Evolutionary conservation across 2,113 vertebrate species (phyloP), one percentile per base, ranked within the genome.

Genomic region (Myrmecobius fasciatus): DNA sequence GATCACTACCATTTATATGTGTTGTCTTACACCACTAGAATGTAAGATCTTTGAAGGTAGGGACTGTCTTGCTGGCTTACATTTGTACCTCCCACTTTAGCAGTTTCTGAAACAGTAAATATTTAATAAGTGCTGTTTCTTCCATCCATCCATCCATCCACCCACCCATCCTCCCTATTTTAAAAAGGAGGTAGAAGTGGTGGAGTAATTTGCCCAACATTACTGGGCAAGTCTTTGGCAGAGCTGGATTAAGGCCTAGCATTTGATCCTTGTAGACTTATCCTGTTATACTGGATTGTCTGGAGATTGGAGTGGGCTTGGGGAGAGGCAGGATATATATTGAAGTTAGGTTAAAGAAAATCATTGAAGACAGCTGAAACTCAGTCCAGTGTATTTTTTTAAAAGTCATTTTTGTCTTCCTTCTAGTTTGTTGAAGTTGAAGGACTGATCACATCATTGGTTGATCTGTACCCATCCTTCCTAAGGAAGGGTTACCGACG

Each of bases 381-480:
- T 96, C 83, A 97, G 17, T 83, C 3, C 0, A 0, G 0, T 93
- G 52, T 89, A 3, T 93, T 47, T 88, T 14, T 91, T 67, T 48
- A 48, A 48, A 49, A 49, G 36, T 53, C 92, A 6, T 92, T 94
- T 46, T 91, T 96, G 49, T 92, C 91, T 91, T 25, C 43, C 51
- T 52, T 56, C 92, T 1, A 99, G 99, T 99, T 99, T 99, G 99
- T 99, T 98, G 99, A 99, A 99, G 99, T 99, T 98, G 99, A 99
- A 99, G 99, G 99, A 98, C 99, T 99, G 99, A 99, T 99, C 99
- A 99, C 99, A 89, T 99, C 99, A 89, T 99, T 99, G 98, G 99
- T 99, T 98, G 99, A 99, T 98, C 99, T 99, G 98, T 99, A 99
- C 99, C 99, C 99, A 91, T 98, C 99, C 98, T 98, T 99, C 99